Conservation (phyloP, 2,797 vertebrate species). For the Channa striata region DNA sequence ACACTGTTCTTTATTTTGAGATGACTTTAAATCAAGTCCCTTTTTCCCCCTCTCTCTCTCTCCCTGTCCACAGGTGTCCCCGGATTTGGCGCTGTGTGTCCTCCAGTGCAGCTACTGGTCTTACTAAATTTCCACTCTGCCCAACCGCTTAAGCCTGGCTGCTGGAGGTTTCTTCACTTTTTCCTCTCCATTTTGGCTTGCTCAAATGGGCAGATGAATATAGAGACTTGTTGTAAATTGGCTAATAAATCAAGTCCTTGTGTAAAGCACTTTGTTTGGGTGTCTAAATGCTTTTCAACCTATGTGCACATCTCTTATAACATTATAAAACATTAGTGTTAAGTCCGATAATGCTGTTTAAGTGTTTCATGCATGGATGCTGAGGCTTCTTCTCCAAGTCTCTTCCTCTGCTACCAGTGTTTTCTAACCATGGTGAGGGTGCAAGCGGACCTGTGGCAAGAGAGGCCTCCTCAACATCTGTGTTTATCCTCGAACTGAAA, state of each 20-base stretch:
- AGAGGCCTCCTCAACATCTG: slow-evolving; percentile 85
- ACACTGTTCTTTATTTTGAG: no score
- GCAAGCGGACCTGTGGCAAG: slow-evolving; percentile 75
- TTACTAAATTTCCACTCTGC: no score
- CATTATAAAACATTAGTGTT: slow-evolving; percentile 48
- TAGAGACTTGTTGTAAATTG: slow-evolving; percentile 16
- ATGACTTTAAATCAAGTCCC: no score
- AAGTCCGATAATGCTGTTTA: slow-evolving; percentile 51
- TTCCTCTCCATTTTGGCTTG: slow-evolving; percentile 41
- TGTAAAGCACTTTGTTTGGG: slow-evolving; percentile 39
- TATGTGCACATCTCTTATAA: slow-evolving; percentile 36
- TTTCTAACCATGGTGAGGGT: slow-evolving; percentile 64
- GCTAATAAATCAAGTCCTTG: slow-evolving; percentile 60
- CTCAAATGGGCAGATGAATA: slow-evolving; percentile 30
- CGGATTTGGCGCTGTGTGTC: no score
- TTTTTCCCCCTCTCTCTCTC: no score
- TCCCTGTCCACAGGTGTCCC: no score
- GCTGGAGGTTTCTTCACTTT: no score
- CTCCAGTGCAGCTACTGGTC: no score
- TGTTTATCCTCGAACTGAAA: slow-evolving; percentile 87
- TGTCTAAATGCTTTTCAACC: slow-evolving; percentile 45
- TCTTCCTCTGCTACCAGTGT: slow-evolving; percentile 49
- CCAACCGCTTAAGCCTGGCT: no score
- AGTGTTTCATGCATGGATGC: slow-evolving; percentile 61
- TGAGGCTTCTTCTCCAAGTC: slow-evolving; percentile 36